Evolutionary conservation across 2,888 invertebrate species (phyloP).

Genomic region (Cyaniris semiargus): DNA sequence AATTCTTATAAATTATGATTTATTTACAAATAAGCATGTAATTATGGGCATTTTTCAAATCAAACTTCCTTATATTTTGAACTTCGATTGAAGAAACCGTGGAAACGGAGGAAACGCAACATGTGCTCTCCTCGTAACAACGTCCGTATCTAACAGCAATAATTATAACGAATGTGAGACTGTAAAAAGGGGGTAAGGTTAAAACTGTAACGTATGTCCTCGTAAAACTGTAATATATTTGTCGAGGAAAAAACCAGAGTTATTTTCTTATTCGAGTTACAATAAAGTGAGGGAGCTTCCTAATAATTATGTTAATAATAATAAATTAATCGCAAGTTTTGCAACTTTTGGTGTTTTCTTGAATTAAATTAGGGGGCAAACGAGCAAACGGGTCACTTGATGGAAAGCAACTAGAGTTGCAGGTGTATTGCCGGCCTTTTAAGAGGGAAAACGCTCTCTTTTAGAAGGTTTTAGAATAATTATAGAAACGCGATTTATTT

Average conservation of each 20-base stretch:
- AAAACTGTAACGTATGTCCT: slow-evolving; percentile 14
- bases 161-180: slow-evolving; percentile 12
- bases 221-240: slow-evolving; percentile 8
- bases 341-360: background rate
- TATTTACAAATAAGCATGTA: no score
- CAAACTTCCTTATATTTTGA: background rate
- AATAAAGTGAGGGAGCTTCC: background rate
- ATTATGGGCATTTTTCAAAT: background rate
- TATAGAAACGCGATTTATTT: no score
- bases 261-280: slow-evolving; percentile 3
- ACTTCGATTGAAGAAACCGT: background rate
- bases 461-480: no score
- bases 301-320: background rate
- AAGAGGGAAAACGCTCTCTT: no score
- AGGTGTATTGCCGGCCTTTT: no score
- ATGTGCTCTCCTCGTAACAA: background rate
- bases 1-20: no score
- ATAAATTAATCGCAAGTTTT: background rate
- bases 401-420: no score
- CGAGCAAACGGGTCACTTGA: no score
- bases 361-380: no score
- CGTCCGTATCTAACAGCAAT: background rate
- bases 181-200: slow-evolving; percentile 19
- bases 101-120: background rate
- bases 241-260: background rate